These are phyloP conservation scores for Spongilla lacustris DNA, from an alignment of 37 sponge, comb jelly and placozoan species.

Conservation along the genomic window DNA sequence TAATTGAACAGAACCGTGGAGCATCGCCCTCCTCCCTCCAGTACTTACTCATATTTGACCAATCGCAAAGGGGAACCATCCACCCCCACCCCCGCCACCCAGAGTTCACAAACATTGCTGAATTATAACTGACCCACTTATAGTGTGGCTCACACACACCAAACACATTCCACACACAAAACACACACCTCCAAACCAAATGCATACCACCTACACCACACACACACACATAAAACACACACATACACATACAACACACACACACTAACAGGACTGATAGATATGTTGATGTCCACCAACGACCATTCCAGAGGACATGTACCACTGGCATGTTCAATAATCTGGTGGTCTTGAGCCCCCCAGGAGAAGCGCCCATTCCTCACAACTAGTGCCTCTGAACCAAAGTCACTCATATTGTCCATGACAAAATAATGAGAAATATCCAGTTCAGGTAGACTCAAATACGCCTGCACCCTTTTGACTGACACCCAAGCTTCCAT, in stretches of 20 bases:
- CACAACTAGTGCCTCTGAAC: constrained; percentile 24
- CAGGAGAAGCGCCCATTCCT: constrained; percentile 66
- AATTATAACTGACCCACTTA: too few relatives aligned
- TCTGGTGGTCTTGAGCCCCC: constrained; percentile 11
- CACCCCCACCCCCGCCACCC: too few relatives aligned
- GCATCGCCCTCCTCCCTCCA: too few relatives aligned
- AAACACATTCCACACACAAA: too few relatives aligned
- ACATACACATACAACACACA: constrained; percentile 1
- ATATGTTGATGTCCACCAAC: constrained; percentile 34
- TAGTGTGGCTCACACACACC: too few relatives aligned
- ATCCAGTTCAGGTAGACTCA: constrained; percentile 71
- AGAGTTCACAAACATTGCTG: too few relatives aligned
- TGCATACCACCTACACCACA: constrained; percentile 6
- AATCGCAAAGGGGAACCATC: too few relatives aligned
- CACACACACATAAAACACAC: background rate
- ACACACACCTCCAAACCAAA: too few relatives aligned
- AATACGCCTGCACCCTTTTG: constrained; percentile 83
- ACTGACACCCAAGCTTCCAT: constrained; percentile 95
- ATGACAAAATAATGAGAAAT: constrained; percentile 47
- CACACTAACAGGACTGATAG: constrained; percentile 22
- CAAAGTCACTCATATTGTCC: background rate
- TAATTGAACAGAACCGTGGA: too few relatives aligned
- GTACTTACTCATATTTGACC: too few relatives aligned
- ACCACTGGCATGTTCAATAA: background rate
- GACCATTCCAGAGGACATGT: constrained; percentile 2